phyloP scores from a whole-genome alignment of 2,888 invertebrate species.

The Chrysolina americana region DNA sequence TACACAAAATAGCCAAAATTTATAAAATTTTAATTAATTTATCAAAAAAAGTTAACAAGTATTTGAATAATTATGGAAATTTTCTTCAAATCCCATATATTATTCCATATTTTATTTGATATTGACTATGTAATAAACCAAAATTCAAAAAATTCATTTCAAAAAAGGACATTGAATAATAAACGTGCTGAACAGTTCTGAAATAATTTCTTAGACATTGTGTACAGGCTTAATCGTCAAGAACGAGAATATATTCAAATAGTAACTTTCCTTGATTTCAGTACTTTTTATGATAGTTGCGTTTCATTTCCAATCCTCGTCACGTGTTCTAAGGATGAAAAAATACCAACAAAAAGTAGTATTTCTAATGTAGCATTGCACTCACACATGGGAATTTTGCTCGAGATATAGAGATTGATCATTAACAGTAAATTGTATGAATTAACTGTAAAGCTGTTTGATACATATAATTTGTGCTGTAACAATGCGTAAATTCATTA shows the following conservation, averaged over 20 bases:
- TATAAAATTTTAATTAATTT: too few relatives aligned
- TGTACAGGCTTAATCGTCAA: too few relatives aligned
- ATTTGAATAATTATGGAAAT: not conserved
- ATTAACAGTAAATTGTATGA: slow-evolving; percentile 14
- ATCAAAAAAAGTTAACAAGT: too few relatives aligned
- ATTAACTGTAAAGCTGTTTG: slow-evolving; percentile 15
- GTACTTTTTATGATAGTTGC: not conserved
- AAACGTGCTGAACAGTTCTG: too few relatives aligned
- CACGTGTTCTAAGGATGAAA: not conserved
- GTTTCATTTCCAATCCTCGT: not conserved
- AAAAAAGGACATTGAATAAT: too few relatives aligned
- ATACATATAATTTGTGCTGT: slow-evolving; percentile 20
- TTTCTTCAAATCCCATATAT: not conserved
- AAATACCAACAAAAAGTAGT: not conserved
- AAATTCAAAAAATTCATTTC: too few relatives aligned
- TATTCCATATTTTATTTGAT: too few relatives aligned
- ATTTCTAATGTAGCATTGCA: not conserved
- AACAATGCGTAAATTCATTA: slow-evolving; percentile 21
- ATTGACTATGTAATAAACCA: too few relatives aligned
- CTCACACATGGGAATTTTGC: not conserved
- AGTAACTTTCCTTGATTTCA: not conserved
- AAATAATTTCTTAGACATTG: too few relatives aligned
- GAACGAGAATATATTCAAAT: not conserved
- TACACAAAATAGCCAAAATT: too few relatives aligned
- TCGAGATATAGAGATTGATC: not conserved